Conservation (phyloP, 2,113 vertebrate genomes). For the Cavia porcellus region DNA sequence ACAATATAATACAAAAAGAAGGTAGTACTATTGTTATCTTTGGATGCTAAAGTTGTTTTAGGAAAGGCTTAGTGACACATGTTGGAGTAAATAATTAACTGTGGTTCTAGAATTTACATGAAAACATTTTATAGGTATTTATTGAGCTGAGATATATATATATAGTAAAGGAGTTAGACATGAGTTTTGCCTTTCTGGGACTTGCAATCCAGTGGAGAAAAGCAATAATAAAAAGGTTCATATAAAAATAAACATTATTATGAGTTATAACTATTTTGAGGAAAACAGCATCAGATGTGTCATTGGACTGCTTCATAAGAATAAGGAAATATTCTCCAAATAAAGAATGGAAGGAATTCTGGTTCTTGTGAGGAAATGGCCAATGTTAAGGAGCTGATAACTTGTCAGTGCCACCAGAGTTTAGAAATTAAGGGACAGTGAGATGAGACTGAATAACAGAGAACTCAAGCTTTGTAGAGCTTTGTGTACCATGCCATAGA, state of each 20-base stretch:
- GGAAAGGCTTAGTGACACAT: slow-evolving; percentile 37
- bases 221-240: not conserved
- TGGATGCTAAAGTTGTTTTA: slow-evolving; percentile 50
- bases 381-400: not conserved
- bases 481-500: not conserved
- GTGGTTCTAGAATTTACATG: slow-evolving; percentile 5
- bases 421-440: not conserved
- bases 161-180: not conserved
- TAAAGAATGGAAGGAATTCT: not conserved
- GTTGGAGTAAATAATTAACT: not conserved
- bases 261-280: not conserved
- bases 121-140: slow-evolving; percentile 17
- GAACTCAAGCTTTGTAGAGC: not conserved
- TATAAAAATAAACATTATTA: not conserved
- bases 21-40: not conserved
- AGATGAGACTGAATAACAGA: not conserved
- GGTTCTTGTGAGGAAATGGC: not conserved
- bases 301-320: not conserved
- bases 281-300: not conserved
- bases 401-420: not conserved
- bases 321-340: not conserved
- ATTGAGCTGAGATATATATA: not conserved
- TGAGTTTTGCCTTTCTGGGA: not conserved
- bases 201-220: not conserved
- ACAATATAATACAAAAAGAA: slow-evolving; percentile 18